A percentile compares a stretch with the other conserved stretches of the same genome.
Conservation (phyloP, 2,797 vertebrate genomes). For the Botia almorhae region DNA sequence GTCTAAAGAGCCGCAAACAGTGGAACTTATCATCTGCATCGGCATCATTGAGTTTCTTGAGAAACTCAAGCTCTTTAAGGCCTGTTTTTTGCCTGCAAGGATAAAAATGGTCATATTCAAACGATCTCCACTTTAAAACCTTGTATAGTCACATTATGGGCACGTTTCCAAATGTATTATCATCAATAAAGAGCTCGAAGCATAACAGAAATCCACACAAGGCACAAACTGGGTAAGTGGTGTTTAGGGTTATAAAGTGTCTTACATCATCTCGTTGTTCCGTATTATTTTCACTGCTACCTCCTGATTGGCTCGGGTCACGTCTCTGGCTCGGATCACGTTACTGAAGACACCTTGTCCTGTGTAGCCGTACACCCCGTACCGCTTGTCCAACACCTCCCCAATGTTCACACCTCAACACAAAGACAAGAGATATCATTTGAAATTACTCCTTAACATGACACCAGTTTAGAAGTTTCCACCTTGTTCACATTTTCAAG, state of each 20-base stretch:
- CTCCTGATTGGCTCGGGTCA: constrained; percentile 94
- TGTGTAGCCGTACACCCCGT: constrained; percentile 98
- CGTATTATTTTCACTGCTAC: constrained; percentile 99
- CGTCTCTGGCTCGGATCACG: constrained; percentile 96
- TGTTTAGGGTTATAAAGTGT: constrained; percentile 34
- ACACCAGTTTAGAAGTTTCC: neutral
- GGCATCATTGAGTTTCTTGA: constrained; percentile 97
- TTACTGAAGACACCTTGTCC: constrained; percentile 99
- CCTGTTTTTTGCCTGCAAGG: constrained; percentile 94
- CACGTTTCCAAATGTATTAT: too few relatives aligned
- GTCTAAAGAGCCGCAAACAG: constrained; percentile 95
- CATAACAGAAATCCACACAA: neutral
- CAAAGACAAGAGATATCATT: too few relatives aligned
- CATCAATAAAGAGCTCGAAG: too few relatives aligned
- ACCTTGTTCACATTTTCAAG: neutral
- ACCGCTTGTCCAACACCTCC: constrained; percentile 96
- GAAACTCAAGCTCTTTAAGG: constrained; percentile 95
- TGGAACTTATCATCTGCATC: constrained; percentile 99
- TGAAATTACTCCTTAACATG: neutral
- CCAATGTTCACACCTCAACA: constrained; percentile 95
- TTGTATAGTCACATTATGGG: neutral
- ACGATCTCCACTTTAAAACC: neutral
- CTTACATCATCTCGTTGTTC: constrained; percentile 99
- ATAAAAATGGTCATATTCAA: constrained; percentile 12
- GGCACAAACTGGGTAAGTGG: neutral